Evolutionary conservation across 2,113 vertebrate genomes (phyloP).

Genomic region (Ceuthmochares aereus): DNA sequence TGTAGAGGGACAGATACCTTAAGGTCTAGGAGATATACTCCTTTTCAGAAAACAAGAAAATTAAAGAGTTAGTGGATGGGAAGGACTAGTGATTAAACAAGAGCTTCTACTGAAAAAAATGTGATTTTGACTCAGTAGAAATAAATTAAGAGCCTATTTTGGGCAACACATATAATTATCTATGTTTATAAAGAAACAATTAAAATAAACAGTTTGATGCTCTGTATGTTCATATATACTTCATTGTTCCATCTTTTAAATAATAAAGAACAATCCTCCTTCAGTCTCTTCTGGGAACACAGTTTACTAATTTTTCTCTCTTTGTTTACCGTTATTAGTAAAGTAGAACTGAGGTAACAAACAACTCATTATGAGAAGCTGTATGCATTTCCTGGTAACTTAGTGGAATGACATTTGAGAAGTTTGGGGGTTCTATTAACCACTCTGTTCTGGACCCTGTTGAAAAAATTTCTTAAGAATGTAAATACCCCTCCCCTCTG

Average conservation of each 20-base stretch:
- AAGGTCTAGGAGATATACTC: background rate
- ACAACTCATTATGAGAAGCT: background rate
- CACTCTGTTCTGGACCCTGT: background rate
- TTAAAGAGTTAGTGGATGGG: background rate
- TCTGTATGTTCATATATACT: background rate
- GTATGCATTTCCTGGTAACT: background rate
- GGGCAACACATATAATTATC: background rate
- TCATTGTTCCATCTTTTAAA: background rate
- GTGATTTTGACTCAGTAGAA: background rate
- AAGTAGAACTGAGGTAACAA: background rate
- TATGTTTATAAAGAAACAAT: background rate
- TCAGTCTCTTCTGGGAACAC: background rate
- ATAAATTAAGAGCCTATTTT: background rate
- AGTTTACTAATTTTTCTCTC: background rate
- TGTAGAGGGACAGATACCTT: background rate
- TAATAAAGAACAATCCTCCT: background rate
- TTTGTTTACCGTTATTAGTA: background rate
- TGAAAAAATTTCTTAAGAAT: background rate
- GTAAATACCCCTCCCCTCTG: background rate
- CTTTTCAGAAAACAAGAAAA: constrained; percentile 20
- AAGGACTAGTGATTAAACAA: background rate
- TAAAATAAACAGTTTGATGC: background rate
- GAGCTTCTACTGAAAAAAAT: background rate
- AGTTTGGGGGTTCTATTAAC: background rate
- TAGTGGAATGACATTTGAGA: background rate